phyloP scores from a whole-genome alignment of 2,113 vertebrate genomes.

The Lethenteron reissneri region DNA sequence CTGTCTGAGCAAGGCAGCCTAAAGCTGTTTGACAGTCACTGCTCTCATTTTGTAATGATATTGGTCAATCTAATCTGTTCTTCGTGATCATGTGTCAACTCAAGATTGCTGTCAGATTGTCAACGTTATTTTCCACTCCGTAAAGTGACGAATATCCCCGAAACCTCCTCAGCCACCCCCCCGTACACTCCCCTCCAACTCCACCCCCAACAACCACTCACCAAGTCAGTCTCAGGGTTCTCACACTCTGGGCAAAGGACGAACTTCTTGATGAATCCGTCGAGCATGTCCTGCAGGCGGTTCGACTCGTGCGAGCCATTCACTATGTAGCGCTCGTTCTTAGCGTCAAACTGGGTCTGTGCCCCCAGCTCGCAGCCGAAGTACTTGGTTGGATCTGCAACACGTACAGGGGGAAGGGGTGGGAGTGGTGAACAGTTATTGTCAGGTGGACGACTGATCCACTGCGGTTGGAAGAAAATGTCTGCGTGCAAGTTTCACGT shows the following conservation, averaged over 20 bases:
- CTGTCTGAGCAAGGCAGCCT: no score
- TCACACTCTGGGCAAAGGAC: slow-evolving; percentile 6
- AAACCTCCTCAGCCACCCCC: no score
- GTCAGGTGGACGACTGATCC: neutral
- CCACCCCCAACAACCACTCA: neutral
- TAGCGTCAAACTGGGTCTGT: slow-evolving; percentile 5
- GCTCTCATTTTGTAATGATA: no score
- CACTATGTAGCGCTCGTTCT: slow-evolving; percentile 1
- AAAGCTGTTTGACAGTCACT: no score
- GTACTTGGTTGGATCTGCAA: neutral
- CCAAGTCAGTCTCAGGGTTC: slow-evolving; percentile 4
- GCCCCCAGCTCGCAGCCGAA: slow-evolving; percentile 3
- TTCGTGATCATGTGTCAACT: no score
- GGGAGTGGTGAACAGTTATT: neutral
- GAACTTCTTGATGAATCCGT: slow-evolving; percentile 3
- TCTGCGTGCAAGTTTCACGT: neutral
- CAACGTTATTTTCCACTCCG: no score
- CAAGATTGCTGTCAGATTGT: no score
- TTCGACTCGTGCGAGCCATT: slow-evolving; percentile 1
- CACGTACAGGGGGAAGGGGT: neutral
- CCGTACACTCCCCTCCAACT: no score
- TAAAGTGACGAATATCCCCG: no score
- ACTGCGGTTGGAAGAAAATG: neutral
- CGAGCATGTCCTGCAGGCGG: slow-evolving; percentile 6
- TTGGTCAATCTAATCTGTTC: no score